These are phyloP conservation scores for Marcusenius ussheri DNA, from an alignment of 2,113 vertebrate genomes.

Conservation along the genomic window DNA sequence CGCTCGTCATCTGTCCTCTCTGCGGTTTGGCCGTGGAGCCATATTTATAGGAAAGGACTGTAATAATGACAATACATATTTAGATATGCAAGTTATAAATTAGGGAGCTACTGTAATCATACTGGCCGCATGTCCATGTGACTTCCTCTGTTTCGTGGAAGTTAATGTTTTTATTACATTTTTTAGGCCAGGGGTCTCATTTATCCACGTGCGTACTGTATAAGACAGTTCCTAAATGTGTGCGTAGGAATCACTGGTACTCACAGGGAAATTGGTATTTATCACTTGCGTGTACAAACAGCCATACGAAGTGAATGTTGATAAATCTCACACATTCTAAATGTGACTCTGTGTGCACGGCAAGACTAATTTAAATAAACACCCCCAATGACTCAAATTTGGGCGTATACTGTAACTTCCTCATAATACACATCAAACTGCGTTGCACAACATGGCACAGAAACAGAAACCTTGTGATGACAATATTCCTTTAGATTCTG, in stretches of 20 bases:
- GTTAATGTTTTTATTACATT: neutral
- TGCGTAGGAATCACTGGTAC: neutral
- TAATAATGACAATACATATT: neutral
- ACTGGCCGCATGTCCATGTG: neutral
- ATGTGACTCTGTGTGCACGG: neutral
- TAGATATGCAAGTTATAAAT: neutral
- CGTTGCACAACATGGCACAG: neutral
- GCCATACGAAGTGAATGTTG: neutral
- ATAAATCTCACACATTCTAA: neutral
- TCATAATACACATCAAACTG: neutral
- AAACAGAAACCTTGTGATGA: neutral
- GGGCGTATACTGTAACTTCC: neutral
- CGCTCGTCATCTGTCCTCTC: neutral
- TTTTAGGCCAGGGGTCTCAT: neutral
- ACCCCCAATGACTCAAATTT: neutral
- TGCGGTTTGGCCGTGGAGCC: neutral
- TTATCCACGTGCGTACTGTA: neutral
- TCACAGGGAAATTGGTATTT: neutral
- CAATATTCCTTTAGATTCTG: neutral
- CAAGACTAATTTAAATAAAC: neutral
- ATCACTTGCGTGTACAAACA: neutral
- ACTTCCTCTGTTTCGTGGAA: neutral
- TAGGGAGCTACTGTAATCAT: neutral
- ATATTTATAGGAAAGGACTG: neutral
- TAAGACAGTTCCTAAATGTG: neutral